These are phyloP conservation scores for Opisthocomus hoazin DNA, from an alignment of 2,113 vertebrate species.

Conservation along the genomic window DNA sequence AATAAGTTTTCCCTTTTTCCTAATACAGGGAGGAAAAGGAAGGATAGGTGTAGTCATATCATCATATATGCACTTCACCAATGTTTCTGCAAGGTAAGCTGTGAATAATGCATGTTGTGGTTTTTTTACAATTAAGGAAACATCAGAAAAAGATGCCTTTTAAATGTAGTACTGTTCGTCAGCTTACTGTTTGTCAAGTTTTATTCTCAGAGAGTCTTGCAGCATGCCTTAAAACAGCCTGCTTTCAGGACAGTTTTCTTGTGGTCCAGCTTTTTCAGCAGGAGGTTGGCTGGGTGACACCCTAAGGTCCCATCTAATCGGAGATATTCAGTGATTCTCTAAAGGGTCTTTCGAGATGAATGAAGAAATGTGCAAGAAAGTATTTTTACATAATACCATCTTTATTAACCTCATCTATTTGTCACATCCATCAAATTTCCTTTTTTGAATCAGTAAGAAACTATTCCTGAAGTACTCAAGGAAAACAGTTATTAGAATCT, in stretches of 20 bases:
- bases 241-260: neutral
- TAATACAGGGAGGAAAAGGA: constrained; percentile 87
- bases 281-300: neutral
- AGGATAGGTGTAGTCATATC: constrained; percentile 93
- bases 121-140: neutral
- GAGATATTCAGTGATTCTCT: neutral
- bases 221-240: neutral
- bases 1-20: neutral
- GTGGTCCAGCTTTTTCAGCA: neutral
- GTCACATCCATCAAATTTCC: neutral
- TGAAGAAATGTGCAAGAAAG: neutral
- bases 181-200: neutral
- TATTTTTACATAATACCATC: neutral
- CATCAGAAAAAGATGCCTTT: neutral
- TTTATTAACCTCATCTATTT: neutral
- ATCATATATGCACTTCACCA: constrained; percentile 93
- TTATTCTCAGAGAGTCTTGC: neutral
- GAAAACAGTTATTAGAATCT: neutral
- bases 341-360: neutral
- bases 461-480: neutral
- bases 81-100: constrained; percentile 90
- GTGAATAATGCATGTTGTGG: neutral
- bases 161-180: neutral
- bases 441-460: neutral
- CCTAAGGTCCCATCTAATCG: neutral